These are phyloP conservation scores for Solea solea DNA, from an alignment of 2,113 vertebrate species.

Conservation along the genomic window DNA sequence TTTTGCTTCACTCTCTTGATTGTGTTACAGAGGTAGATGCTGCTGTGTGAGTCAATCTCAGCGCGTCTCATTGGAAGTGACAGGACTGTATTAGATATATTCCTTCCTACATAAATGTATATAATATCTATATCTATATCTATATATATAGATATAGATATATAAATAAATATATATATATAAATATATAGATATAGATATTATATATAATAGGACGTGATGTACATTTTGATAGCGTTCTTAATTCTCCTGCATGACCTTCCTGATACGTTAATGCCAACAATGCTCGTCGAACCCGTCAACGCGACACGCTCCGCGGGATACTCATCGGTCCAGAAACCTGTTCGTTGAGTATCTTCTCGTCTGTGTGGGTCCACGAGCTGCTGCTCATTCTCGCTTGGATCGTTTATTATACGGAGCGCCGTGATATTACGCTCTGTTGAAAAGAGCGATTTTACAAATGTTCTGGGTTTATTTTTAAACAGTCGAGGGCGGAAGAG, in stretches of 20 bases:
- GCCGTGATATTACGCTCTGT: constrained; percentile 3
- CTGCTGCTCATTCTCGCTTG: constrained; percentile 37
- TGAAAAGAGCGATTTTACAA: not conserved
- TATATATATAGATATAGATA: not conserved
- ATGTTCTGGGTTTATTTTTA: constrained; percentile 18
- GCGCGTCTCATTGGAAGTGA: constrained; percentile 60
- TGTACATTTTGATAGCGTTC: constrained; percentile 44
- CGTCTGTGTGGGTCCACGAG: constrained; percentile 6
- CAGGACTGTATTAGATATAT: constrained; percentile 36
- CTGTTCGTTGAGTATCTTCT: constrained; percentile 55
- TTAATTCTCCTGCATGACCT: constrained; percentile 43
- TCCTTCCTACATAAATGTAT: constrained; percentile 4
- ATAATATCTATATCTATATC: not conserved
- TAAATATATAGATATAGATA: not conserved
- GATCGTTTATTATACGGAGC: not conserved
- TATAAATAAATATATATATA: constrained; percentile 10
- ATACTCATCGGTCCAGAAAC: constrained; percentile 74
- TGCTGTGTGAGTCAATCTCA: constrained; percentile 14
- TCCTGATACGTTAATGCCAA: constrained; percentile 31
- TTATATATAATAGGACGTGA: constrained; percentile 21
- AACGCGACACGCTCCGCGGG: constrained; percentile 9
- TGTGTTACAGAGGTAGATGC: constrained; percentile 60
- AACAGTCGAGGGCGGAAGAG: constrained; percentile 6
- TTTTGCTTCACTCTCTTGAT: constrained; percentile 65
- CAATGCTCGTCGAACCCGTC: constrained; percentile 62